Evolutionary conservation across 2,113 vertebrate species (phyloP).

Genomic region (Amphiprion percula): DNA sequence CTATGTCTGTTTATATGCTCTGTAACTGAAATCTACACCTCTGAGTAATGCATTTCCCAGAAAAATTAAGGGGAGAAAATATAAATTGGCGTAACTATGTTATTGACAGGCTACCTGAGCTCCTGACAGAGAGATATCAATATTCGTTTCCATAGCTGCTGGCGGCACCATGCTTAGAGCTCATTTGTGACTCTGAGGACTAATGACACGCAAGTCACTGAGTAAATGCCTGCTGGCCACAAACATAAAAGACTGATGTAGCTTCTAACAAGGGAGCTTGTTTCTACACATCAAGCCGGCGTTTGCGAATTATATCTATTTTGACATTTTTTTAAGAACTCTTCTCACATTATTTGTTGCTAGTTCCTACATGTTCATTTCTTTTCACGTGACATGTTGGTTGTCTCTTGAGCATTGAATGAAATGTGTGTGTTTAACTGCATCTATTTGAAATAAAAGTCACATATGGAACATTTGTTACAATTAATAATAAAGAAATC

Average conservation of each 20-base stretch:
- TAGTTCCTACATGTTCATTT: background rate
- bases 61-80: background rate
- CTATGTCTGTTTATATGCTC: background rate
- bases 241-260: conserved; percentile 30
- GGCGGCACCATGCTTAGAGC: conserved; percentile 30
- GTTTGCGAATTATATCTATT: conserved; percentile 4
- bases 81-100: conserved; percentile 30
- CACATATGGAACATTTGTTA: background rate
- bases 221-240: conserved; percentile 52
- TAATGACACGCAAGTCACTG: conserved; percentile 47
- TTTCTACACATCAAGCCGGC: background rate
- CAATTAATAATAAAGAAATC: conserved; percentile 10
- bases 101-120: conserved; percentile 46
- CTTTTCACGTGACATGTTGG: conserved; percentile 18
- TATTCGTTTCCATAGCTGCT: conserved; percentile 61
- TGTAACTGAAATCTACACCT: background rate
- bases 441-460: background rate
- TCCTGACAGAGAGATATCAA: conserved; percentile 48
- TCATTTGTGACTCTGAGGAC: conserved; percentile 66
- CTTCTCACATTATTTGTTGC: conserved; percentile 3
- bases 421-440: conserved; percentile 6
- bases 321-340: conserved; percentile 29
- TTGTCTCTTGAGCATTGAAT: background rate
- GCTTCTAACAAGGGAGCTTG: background rate
- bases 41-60: conserved; percentile 6